These are phyloP conservation scores for Cephus spinipes DNA, from an alignment of 2,888 invertebrate genomes.

Conservation along the genomic window DNA sequence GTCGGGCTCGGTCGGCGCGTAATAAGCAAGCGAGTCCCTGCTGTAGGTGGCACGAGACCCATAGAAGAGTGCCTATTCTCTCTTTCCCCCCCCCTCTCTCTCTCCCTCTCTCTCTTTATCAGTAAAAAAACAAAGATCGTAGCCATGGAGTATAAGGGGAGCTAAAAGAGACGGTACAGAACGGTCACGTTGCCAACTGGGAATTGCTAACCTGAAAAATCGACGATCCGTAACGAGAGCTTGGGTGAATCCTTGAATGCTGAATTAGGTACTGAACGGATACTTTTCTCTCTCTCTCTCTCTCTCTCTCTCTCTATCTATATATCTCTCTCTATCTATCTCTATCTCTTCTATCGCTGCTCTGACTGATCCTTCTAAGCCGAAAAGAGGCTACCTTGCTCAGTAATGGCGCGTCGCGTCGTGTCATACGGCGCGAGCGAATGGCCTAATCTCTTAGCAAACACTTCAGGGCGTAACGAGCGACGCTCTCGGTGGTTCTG, in stretches of 20 bases:
- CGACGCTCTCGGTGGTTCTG: constrained; percentile 30
- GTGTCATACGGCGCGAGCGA: constrained; percentile 19
- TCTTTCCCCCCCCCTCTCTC: neutral
- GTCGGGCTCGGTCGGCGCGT: constrained; percentile 39
- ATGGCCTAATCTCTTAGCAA: constrained; percentile 32
- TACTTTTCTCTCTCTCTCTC: neutral
- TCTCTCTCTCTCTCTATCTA: too few species aligned
- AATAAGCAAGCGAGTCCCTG: constrained; percentile 43
- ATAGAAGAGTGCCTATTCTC: constrained; percentile 20
- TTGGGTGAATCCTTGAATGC: neutral
- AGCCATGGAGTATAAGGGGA: neutral
- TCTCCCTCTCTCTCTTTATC: neutral
- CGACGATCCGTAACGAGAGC: neutral
- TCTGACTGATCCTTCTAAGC: neutral
- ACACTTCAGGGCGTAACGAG: constrained; percentile 27
- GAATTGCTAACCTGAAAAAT: neutral
- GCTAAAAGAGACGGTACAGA: neutral
- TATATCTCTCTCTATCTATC: neutral
- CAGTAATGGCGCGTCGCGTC: neutral
- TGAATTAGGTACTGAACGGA: neutral
- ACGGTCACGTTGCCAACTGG: constrained; percentile 4
- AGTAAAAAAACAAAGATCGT: neutral
- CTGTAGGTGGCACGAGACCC: constrained; percentile 42
- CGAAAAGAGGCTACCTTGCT: constrained; percentile 1
- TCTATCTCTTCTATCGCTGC: neutral